Evolutionary conservation across 1,140 invertebrate genomes (phyloP).

Genomic region (Drosophila melanica): DNA sequence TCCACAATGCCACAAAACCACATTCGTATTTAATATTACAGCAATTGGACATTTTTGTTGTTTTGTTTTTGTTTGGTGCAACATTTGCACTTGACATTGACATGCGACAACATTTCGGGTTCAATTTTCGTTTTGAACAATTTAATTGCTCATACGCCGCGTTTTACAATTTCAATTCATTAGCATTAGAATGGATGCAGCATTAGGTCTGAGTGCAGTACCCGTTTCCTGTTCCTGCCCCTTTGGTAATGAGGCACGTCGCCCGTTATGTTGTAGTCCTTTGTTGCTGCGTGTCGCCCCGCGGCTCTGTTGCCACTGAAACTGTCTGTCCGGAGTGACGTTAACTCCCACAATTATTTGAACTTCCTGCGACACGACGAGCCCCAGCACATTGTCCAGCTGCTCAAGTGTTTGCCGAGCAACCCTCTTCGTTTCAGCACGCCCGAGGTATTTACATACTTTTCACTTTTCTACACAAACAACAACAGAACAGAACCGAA

Average conservation of each 20-base stretch:
- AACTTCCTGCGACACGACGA: conserved; percentile 22
- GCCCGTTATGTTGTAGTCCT: conserved; percentile 26
- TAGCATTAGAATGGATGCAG: conserved; percentile 61
- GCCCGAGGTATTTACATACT: conserved; percentile 72
- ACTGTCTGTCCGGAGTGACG: conserved; percentile 5
- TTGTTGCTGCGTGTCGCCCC: conserved; percentile 41
- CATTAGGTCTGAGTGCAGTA: not conserved
- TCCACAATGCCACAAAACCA: conserved; percentile 20
- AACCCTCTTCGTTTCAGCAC: conserved; percentile 22
- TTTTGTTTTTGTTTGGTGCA: conserved; percentile 58
- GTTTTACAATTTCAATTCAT: conserved; percentile 73
- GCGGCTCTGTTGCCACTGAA: conserved; percentile 54
- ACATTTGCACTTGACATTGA: conserved; percentile 76
- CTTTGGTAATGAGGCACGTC: conserved; percentile 46
- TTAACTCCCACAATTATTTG: conserved; percentile 42
- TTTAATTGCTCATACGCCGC: conserved; percentile 71
- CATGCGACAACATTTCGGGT: conserved; percentile 49
- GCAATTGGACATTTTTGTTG: conserved; percentile 30
- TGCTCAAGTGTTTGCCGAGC: conserved; percentile 67
- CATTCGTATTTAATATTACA: conserved; percentile 52
- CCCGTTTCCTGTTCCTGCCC: conserved; percentile 23
- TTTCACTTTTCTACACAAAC: conserved; percentile 73
- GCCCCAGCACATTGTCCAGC: conserved; percentile 42
- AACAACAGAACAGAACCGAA: conserved; percentile 19
- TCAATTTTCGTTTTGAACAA: conserved; percentile 61